Base-by-base conservation (phyloP, 2,888 invertebrate species). In the Epistrophe grossulariae region DNA sequence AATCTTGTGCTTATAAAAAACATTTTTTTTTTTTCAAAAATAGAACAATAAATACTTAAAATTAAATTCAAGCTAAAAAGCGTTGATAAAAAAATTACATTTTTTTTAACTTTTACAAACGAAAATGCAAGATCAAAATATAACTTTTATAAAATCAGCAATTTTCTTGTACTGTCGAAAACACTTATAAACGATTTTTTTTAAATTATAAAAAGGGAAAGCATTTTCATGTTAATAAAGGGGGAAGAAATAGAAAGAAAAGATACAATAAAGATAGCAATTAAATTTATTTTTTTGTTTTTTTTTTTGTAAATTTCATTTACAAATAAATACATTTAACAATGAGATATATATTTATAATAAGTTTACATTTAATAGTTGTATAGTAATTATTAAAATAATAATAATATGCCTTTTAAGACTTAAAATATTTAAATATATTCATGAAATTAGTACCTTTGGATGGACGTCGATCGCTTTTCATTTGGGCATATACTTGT, bases 381-480 rank as follows among this genome's bases (percentile, higher is more conserved):
- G 2, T 4, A 15, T 40, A 66, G 40, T 40, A 15, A 28, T 78
- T 59, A 15, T n/a, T n/a, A 45, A 31, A 71, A 50, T 31, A 45
- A 24, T 62, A 13, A 60, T 35, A 24, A 31, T 28, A n/a, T 5
- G 35, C 8, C 4, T 5, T 72, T 59, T 80, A 78, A 48, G 60
- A 17, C 15, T 84, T 84, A 15, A 84, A 90, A 89, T 90, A 91
- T 89, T 92, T 91, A 88, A 90, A 90, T 89, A 92, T 90, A 90
- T 89, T 90, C 91, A 91, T 91, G 88, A 91, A 68, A 84, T 90
- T 89, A 91, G 91, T 92, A 92, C 92, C 92, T 92, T 92, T 92
- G 89, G 92, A 92, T 70, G 92, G 90, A 73, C 92, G 90, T 19
- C 92, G 90, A 89, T 92, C 92, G 88, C 90, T 91, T 79, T 91